Evolutionary conservation across 2,113 vertebrate genomes (phyloP), one percentile per base, ranked within the genome.

Genomic region (Conger conger): DNA sequence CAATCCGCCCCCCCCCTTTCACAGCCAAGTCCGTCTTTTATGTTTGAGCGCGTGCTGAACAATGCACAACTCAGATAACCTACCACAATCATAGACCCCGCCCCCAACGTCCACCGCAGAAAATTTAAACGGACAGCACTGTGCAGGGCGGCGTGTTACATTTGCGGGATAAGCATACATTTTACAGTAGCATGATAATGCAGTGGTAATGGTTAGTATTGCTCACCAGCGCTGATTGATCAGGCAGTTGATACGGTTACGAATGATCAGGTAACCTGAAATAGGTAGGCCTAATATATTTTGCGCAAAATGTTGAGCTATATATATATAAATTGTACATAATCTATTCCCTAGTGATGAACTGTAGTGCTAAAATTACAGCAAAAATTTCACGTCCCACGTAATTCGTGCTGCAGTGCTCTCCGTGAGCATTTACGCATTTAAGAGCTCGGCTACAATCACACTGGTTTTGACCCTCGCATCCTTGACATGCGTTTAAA

Each of bases 1-100:
- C 76, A 88, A 68, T 81, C 82, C 84, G n/a, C n/a, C n/a, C 86
- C 68, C 86, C 86, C 81, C 30, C 57, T 78, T 78, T 83, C 78
- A 40, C 38, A 77, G 36, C 18, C 83, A 45, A 37, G 85, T 78
- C 37, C 84, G 80, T 76, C 68, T 54, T 57, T 57, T 35, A 53
- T 63, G 84, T 83, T 85, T 80, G 83, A 76, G 83, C 68, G 83
- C 45, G 77, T 81, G 76, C 40, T 79, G 76, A 82, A 86, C 83
- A 87, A 84, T 81, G 86, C 77, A 82, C 45, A 77, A 80, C 86
- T 89, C 85, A 33, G 50, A 33, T 81, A 81, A 53, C 76, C 35
- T 80, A 78, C 73, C 86, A 53, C 82, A 73, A 77, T 73, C 27
- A 79, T n/a, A 84, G 79, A 84, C 82, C 80, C 85, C 87, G 87